A percentile compares a stretch with the other conserved stretches of the same genome.
Evolutionary conservation across 2,113 vertebrate species (phyloP).

Genomic region (Dendropsophus ebraccatus): DNA sequence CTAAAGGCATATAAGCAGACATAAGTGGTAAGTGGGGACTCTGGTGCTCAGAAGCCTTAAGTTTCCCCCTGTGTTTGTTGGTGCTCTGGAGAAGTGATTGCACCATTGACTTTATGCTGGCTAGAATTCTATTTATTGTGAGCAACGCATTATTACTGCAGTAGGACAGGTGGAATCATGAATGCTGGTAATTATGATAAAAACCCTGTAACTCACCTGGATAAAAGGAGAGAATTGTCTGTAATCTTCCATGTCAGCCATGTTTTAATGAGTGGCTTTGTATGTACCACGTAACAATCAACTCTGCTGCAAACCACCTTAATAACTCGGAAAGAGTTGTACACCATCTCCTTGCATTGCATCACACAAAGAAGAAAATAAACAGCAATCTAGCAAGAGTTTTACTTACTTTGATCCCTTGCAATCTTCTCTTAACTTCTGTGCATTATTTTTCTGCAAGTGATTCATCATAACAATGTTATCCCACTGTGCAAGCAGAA

Average conservation of each 20-base stretch:
- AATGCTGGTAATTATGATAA: not conserved
- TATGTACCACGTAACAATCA: slow-evolving; percentile 18
- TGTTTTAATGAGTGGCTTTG: slow-evolving; percentile 36
- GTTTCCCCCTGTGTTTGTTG: too few species aligned
- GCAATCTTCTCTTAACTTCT: slow-evolving; percentile 56
- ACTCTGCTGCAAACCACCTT: slow-evolving; percentile 37
- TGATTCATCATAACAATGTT: slow-evolving; percentile 51
- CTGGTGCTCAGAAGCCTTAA: too few species aligned
- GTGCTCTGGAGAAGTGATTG: not conserved
- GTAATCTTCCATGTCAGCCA: slow-evolving; percentile 1
- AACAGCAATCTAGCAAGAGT: slow-evolving; percentile 54
- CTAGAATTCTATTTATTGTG: not conserved
- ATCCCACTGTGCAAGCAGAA: slow-evolving; percentile 52
- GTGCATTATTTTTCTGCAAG: slow-evolving; percentile 50
- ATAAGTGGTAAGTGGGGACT: too few species aligned
- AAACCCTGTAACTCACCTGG: not conserved
- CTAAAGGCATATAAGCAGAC: too few species aligned
- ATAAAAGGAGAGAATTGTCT: not conserved
- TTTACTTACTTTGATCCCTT: slow-evolving; percentile 56
- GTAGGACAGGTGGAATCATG: not conserved
- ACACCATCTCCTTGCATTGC: slow-evolving; percentile 30
- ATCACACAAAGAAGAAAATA: slow-evolving; percentile 52
- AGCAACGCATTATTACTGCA: not conserved
- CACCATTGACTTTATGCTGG: not conserved
- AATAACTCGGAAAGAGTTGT: slow-evolving; percentile 49